phyloP scores from a whole-genome alignment of 2,113 vertebrate genomes.

The Salminus brasiliensis region DNA sequence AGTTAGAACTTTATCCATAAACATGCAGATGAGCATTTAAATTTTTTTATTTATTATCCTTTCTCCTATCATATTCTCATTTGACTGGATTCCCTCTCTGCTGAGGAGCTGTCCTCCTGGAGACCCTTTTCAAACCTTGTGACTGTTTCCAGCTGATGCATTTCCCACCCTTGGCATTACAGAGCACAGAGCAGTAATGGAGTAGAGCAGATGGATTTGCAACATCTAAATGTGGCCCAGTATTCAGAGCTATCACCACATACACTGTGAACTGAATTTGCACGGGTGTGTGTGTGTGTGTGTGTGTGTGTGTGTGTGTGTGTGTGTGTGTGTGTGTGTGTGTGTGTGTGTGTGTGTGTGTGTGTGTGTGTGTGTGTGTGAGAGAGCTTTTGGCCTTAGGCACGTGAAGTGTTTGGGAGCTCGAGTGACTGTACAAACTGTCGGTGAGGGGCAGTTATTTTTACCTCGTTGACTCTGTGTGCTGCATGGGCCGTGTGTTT shows the following conservation, averaged over 20 bases:
- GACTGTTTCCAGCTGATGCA: constrained; percentile 30
- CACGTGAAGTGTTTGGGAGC: constrained; percentile 55
- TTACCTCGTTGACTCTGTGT: constrained; percentile 48
- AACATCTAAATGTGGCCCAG: constrained; percentile 57
- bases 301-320: too few species aligned
- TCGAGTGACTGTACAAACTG: constrained; percentile 57
- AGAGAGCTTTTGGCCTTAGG: constrained; percentile 48
- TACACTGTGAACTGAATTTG: not conserved
- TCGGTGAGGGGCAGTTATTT: constrained; percentile 70
- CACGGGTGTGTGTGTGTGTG: not conserved
- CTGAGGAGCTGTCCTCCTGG: not conserved
- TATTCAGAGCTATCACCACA: constrained; percentile 29
- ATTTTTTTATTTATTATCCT: too few species aligned
- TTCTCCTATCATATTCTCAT: too few species aligned
- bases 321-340: too few species aligned
- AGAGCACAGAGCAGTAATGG: constrained; percentile 25
- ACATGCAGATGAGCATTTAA: too few species aligned
- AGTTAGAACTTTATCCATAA: too few species aligned
- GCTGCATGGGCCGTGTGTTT: constrained; percentile 54
- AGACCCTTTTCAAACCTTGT: constrained; percentile 5
- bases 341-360: not conserved
- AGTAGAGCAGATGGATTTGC: constrained; percentile 55
- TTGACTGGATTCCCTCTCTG: not conserved
- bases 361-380: constrained; percentile 10
- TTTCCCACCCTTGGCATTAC: constrained; percentile 26